phyloP scores from a whole-genome alignment of 2,888 invertebrate species.

The Dasypogon diadema region DNA sequence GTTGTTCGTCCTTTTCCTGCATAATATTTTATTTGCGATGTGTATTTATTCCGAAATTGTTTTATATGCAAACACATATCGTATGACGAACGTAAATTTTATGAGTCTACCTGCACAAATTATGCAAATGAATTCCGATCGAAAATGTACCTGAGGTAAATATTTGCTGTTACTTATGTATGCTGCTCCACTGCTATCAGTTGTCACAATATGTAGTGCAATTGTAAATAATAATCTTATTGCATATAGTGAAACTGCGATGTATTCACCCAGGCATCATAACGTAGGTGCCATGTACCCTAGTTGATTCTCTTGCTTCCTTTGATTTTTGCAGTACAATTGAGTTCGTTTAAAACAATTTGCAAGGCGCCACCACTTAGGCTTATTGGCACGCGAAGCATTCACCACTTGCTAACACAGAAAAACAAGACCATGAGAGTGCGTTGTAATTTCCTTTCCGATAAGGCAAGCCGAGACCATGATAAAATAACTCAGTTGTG shows the following conservation, averaged over 20 bases:
- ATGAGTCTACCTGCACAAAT: background rate
- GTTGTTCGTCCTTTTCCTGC: background rate
- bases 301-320: background rate
- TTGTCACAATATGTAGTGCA: background rate
- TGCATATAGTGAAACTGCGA: too few species aligned
- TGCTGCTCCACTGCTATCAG: background rate
- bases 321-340: background rate
- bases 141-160: background rate
- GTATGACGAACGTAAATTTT: background rate
- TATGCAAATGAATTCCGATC: background rate
- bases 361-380: slow-evolving; percentile 39
- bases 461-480: background rate
- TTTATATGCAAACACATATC: too few species aligned
- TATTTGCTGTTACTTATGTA: background rate
- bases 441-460: slow-evolving; percentile 30
- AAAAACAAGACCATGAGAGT: slow-evolving; percentile 10
- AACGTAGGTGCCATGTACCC: background rate
- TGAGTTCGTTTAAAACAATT: slow-evolving; percentile 32
- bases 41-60: background rate
- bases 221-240: background rate
- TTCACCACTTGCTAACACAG: background rate
- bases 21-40: too few species aligned
- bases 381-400: slow-evolving; percentile 32
- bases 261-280: too few species aligned
- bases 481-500: slow-evolving; percentile 31